These are phyloP conservation scores for Menura novaehollandiae DNA, from an alignment of 2,113 vertebrate species.

Conservation along the genomic window DNA sequence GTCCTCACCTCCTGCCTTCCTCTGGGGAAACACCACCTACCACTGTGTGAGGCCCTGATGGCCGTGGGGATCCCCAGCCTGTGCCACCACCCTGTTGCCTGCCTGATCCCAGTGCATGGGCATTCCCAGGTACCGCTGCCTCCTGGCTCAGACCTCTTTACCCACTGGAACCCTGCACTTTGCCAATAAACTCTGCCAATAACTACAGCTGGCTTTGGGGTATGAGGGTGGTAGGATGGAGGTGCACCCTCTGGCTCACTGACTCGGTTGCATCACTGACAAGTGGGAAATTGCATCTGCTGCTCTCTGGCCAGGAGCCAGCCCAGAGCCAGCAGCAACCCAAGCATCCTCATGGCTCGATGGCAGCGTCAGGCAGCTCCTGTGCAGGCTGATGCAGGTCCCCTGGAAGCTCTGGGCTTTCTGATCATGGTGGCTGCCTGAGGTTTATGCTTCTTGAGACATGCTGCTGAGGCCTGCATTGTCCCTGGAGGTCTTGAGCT, in stretches of 20 bases:
- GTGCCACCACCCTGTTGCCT: neutral
- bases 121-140: accelerated
- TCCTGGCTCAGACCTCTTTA: neutral
- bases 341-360: accelerated
- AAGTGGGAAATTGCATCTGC: neutral
- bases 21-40: constrained; percentile 45
- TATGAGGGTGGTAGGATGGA: neutral
- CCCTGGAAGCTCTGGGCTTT: neutral
- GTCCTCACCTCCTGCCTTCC: neutral
- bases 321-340: neutral
- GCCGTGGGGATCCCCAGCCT: neutral
- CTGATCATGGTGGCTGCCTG: accelerated
- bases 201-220: neutral
- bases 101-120: accelerated
- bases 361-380: neutral
- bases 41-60: neutral
- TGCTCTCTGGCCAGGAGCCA: neutral
- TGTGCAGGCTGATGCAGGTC: neutral
- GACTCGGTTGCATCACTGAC: accelerated
- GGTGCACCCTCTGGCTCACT: neutral
- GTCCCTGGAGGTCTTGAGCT: neutral
- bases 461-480: neutral
- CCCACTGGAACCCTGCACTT: neutral
- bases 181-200: neutral
- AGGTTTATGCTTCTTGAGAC: neutral